phyloP scores from a whole-genome alignment of 2,113 vertebrate genomes.

The Cichladusa arquata region DNA sequence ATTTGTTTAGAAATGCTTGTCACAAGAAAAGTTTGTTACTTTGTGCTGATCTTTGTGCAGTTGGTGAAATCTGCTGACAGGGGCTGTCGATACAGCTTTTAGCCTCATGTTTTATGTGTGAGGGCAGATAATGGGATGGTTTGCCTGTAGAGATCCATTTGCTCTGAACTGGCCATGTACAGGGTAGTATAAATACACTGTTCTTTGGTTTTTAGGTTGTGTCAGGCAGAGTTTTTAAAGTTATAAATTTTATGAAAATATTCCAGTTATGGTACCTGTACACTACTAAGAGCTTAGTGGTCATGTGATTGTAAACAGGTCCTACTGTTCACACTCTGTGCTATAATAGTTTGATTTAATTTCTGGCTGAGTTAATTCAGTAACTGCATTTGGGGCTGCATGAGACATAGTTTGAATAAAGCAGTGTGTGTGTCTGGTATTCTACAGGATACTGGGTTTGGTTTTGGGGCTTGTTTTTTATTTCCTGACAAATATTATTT shows the following conservation, averaged over 20 bases:
- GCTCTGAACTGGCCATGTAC: background rate
- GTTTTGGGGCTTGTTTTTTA: background rate
- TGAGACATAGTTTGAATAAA: background rate
- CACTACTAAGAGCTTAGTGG: background rate
- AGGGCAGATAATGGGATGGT: background rate
- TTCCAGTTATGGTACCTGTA: background rate
- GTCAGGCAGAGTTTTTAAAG: background rate
- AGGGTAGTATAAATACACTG: background rate
- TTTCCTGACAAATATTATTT: background rate
- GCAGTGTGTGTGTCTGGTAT: background rate
- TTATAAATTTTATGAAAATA: background rate
- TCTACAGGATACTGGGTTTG: background rate
- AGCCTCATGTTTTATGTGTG: background rate
- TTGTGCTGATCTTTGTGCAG: constrained; percentile 51
- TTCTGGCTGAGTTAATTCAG: background rate
- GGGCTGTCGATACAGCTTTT: constrained; percentile 4
- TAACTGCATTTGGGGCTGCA: background rate
- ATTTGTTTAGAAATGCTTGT: constrained; percentile 54
- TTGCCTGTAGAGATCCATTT: background rate
- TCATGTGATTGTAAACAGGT: background rate
- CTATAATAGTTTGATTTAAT: background rate
- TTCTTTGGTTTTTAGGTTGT: background rate
- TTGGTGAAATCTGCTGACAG: constrained; percentile 41
- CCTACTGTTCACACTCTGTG: background rate
- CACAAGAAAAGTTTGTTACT: constrained; percentile 46